A percentile compares a stretch with the other conserved stretches of the same genome.
Evolutionary conservation across 2,888 invertebrate genomes (phyloP).

Genomic region (Noctua janthina): DNA sequence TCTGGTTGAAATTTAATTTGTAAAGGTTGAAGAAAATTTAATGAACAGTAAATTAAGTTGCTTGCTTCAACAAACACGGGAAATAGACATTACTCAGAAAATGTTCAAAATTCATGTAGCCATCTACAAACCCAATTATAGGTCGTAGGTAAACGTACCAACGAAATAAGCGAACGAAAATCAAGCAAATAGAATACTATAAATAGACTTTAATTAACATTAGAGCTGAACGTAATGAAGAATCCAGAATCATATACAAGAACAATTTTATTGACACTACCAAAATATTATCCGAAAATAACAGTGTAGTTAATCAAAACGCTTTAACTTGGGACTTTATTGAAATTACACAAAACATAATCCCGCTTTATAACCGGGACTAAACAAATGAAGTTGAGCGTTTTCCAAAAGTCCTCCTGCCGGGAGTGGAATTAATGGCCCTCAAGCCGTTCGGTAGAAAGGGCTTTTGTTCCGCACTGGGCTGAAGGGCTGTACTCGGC

Average conservation of each 20-base stretch:
- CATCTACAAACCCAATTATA: conserved; percentile 14
- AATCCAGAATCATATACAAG: conserved; percentile 11
- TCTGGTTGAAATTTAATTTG: not conserved
- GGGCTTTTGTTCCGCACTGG: conserved; percentile 70
- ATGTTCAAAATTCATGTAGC: not conserved
- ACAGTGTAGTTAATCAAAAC: conserved; percentile 54
- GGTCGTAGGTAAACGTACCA: not conserved
- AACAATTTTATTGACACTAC: conserved; percentile 52
- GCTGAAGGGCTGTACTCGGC: conserved; percentile 64
- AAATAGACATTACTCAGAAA: conserved; percentile 1
- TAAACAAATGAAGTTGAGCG: conserved; percentile 75
- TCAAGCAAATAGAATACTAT: conserved; percentile 16
- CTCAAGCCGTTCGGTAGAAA: conserved; percentile 68
- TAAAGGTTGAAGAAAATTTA: not conserved
- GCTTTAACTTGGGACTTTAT: conserved; percentile 60
- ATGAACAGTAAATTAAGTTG: not conserved
- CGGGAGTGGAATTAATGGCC: conserved; percentile 68
- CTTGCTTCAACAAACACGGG: not conserved
- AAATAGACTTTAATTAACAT: conserved; percentile 45
- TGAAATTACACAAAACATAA: conserved; percentile 68
- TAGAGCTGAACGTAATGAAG: conserved; percentile 11
- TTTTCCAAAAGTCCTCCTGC: conserved; percentile 66
- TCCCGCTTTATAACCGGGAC: conserved; percentile 64
- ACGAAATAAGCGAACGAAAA: conserved; percentile 6
- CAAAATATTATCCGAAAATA: conserved; percentile 33